phyloP scores from a whole-genome alignment of 2,113 vertebrate species.

The Lycaon pictus region DNA sequence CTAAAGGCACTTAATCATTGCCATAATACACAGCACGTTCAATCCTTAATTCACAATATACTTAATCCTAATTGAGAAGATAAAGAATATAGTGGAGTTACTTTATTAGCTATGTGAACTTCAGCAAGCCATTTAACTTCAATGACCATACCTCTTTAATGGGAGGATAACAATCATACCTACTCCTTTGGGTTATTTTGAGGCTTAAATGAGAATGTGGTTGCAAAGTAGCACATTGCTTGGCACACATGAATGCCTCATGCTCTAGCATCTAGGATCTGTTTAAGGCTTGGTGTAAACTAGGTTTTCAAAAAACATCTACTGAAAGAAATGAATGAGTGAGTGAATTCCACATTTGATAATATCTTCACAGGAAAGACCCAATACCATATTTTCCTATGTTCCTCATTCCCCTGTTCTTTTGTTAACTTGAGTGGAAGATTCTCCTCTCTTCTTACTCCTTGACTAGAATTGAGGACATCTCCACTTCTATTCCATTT shows the following conservation, averaged over 20 bases:
- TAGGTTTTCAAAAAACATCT: background rate
- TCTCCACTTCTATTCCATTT: background rate
- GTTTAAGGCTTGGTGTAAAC: background rate
- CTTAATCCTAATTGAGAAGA: background rate
- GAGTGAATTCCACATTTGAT: background rate
- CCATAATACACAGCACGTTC: background rate
- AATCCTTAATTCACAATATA: background rate
- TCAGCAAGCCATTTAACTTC: background rate
- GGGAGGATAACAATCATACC: background rate
- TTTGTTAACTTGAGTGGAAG: background rate
- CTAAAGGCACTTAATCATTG: slow-evolving; percentile 10
- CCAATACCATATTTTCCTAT: background rate
- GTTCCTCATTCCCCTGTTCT: background rate
- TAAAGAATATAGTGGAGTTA: background rate
- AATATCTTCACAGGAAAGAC: background rate
- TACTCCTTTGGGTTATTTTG: background rate
- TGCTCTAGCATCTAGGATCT: background rate
- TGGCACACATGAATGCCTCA: background rate
- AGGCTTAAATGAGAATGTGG: background rate
- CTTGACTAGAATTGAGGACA: background rate
- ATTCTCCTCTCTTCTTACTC: background rate
- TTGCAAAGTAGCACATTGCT: background rate
- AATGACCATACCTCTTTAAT: background rate
- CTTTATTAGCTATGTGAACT: background rate
- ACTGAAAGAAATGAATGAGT: background rate